Base-by-base conservation (phyloP, 1,140 invertebrate genomes). In the Zaprionus taronus region DNA sequence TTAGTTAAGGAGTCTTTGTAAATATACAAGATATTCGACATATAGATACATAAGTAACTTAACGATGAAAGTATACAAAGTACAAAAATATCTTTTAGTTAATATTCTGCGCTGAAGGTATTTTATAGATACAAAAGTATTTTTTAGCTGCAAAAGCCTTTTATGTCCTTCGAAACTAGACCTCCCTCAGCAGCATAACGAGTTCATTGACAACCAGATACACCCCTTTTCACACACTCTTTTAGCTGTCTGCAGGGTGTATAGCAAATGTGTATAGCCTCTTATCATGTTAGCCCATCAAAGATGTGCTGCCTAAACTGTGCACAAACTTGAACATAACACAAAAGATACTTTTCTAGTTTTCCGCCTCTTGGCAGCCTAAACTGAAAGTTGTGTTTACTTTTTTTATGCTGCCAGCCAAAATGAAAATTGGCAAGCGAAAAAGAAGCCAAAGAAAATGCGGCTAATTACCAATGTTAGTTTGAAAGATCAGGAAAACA, bases 351-450 rank as follows among this genome's bases (percentile, higher is more conserved):
- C 47, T 51, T 24, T 68, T 36, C 17, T 63, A n/a, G 17, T 51
- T 70, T 41, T 34, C 15, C 31, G 31, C 31, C 36, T 49, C 28
- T 71, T 75, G 72, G 72, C 67, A 64, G 41, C 38, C 58, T 14
- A 34, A 64, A 41, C 36, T 12, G 1, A 41, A 57, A 49, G 56
- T 49, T 36, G 34, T 17, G 17, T 61, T 36, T 4, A 17, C 11
- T 68, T 63, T 63, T 75, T 38, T 62, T 47, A n/a, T 38, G 14
- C 14, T 17, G n/a, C 41, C 58, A 56, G 38, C 56, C 17, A 49
- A 17, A 44, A 47, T 31, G 14, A 63, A 68, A 61, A 65, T 76
- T 66, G 69, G 73, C 69, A 76, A 71, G 11, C 55, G 5, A 15
- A 55, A 56, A 58, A n/a, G 64, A 49, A 47, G 61, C 49, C 56